These are phyloP conservation scores for Drepana arcuata DNA, from an alignment of 1,140 invertebrate genomes.

Conservation along the genomic window DNA sequence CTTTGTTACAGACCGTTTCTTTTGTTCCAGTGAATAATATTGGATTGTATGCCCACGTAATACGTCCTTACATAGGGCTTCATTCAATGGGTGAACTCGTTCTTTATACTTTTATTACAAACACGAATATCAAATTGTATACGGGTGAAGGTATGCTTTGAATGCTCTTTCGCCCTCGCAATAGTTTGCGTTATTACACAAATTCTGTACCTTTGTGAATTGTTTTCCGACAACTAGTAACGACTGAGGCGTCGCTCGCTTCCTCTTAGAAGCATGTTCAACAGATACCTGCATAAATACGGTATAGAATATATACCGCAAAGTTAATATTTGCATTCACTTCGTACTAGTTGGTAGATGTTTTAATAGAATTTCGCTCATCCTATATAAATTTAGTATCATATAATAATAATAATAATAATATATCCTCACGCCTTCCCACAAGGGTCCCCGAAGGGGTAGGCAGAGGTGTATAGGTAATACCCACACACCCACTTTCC, in stretches of 20 bases:
- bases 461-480: no score
- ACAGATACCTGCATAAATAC: no score
- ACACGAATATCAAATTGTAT: slow-evolving; percentile 13
- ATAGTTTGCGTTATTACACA: slow-evolving; percentile 23
- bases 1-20: neutral
- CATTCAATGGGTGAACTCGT: slow-evolving; percentile 11
- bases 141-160: slow-evolving; percentile 9
- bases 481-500: no score
- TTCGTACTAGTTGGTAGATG: no score
- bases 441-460: no score
- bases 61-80: no score
- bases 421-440: no score
- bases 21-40: neutral
- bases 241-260: neutral
- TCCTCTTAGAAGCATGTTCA: neutral
- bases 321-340: slow-evolving; percentile 3
- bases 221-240: slow-evolving; percentile 25
- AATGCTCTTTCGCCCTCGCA: slow-evolving; percentile 13
- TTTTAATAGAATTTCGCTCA: no score
- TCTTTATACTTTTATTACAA: slow-evolving; percentile 18
- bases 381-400: no score
- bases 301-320: no score
- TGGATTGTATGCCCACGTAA: no score
- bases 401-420: no score
- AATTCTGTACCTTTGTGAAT: slow-evolving; percentile 29